Conservation (phyloP, 1,140 invertebrate genomes). For the Orius insidiosus region DNA sequence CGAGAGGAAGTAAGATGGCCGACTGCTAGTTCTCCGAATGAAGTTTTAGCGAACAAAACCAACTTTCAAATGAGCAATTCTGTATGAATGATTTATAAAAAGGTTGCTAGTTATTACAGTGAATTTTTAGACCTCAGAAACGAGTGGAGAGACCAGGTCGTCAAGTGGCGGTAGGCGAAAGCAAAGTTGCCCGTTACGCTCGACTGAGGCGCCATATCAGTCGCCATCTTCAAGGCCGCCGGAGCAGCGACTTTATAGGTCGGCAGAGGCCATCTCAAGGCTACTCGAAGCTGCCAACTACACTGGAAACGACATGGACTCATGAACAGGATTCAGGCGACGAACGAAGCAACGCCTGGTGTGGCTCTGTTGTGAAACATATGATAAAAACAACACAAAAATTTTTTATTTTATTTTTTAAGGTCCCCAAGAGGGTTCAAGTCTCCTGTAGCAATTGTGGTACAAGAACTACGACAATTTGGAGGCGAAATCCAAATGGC, state of each 20-base stretch:
- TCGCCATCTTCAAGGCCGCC: background rate
- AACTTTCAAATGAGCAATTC: slow-evolving; percentile 11
- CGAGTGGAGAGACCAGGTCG: slow-evolving; percentile 26
- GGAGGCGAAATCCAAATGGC: slow-evolving; percentile 72
- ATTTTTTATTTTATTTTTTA: background rate
- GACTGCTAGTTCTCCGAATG: slow-evolving; percentile 24
- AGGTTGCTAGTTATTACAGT: no score
- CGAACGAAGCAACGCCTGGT: slow-evolving; percentile 8
- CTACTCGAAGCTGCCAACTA: slow-evolving; percentile 19
- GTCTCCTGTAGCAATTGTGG: slow-evolving; percentile 66
- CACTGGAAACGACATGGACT: slow-evolving; percentile 8
- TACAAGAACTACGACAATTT: slow-evolving; percentile 80
- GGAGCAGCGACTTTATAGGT: slow-evolving; percentile 1
- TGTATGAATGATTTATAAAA: no score
- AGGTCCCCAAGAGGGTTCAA: slow-evolving; percentile 37
- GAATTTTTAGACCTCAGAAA: no score
- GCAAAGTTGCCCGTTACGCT: slow-evolving; percentile 51
- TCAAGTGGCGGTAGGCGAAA: slow-evolving; percentile 45
- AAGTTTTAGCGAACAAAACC: slow-evolving; percentile 18
- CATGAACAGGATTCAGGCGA: no score
- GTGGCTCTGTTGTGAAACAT: slow-evolving; percentile 1
- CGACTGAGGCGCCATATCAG: slow-evolving; percentile 27
- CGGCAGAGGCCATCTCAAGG: slow-evolving; percentile 15
- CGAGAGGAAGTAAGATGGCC: slow-evolving; percentile 25
- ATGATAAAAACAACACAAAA: background rate